A percentile compares a stretch with the other conserved stretches of the same genome.
phyloP scores from a whole-genome alignment of 2,888 invertebrate genomes.

The Xanthorhoe spadicearia region DNA sequence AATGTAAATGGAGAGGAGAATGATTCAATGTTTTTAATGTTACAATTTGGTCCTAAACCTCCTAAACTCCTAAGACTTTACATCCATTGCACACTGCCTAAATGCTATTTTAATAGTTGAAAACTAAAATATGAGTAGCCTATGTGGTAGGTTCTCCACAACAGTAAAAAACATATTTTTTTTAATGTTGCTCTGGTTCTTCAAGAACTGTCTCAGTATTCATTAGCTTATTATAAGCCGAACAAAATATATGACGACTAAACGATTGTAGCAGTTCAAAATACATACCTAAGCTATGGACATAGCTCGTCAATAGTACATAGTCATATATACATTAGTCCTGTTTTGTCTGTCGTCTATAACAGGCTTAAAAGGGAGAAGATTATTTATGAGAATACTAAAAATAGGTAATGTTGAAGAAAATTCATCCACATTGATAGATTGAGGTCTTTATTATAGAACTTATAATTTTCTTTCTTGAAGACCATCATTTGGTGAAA shows the following conservation, averaged over 20 bases:
- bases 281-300: background rate
- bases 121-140: too few relatives aligned
- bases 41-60: background rate
- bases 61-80: too few relatives aligned
- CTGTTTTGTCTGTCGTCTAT: slow-evolving; percentile 8
- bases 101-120: too few relatives aligned
- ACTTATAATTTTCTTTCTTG: background rate
- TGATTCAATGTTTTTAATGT: background rate
- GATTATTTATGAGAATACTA: slow-evolving; percentile 6
- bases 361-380: slow-evolving; percentile 5
- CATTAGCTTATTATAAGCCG: background rate
- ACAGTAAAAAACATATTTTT: too few relatives aligned
- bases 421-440: background rate
- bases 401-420: slow-evolving; percentile 8
- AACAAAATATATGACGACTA: slow-evolving; percentile 5
- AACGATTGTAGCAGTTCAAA: background rate
- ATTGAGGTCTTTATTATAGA: background rate
- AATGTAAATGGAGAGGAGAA: slow-evolving; percentile 13
- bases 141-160: too few relatives aligned
- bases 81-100: background rate
- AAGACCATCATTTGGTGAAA: background rate
- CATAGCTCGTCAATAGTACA: slow-evolving; percentile 6
- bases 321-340: slow-evolving; percentile 8
- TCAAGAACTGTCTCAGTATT: background rate
- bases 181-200: too few relatives aligned